Evolutionary conservation across 2,797 vertebrate genomes (phyloP).

Genomic region (Okamejei kenojei): DNA sequence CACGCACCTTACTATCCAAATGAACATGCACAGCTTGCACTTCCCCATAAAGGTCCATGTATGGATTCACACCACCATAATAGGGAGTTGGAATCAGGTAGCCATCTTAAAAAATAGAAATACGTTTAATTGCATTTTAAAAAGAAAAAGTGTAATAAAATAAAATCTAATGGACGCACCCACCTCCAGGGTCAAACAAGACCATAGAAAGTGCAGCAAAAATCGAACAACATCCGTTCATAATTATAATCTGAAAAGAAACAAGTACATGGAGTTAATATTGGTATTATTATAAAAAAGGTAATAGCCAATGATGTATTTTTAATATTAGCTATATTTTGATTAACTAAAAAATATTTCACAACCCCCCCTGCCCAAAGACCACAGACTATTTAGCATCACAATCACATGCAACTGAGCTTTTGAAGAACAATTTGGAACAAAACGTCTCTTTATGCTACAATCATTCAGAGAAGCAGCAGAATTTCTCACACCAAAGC

Average conservation of each 20-base stretch:
- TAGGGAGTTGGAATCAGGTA: slow-evolving; percentile 47
- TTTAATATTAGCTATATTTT: background rate
- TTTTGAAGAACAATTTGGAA: background rate
- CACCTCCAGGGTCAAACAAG: slow-evolving; percentile 47
- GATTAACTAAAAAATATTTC: background rate
- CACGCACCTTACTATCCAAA: slow-evolving; percentile 43
- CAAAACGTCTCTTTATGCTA: background rate
- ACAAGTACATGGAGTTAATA: background rate
- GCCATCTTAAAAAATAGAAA: slow-evolving; percentile 40
- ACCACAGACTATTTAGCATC: no score
- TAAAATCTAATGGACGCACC: slow-evolving; percentile 38
- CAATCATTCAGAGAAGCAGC: background rate
- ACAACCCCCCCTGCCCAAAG: background rate
- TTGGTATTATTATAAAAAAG: background rate
- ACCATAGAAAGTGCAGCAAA: slow-evolving; percentile 46
- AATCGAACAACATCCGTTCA: slow-evolving; percentile 45
- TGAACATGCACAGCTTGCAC: slow-evolving; percentile 42
- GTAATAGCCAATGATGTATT: background rate
- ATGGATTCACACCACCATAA: slow-evolving; percentile 40
- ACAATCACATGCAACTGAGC: background rate
- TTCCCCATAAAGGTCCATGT: slow-evolving; percentile 27
- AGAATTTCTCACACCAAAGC: background rate
- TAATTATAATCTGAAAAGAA: slow-evolving; percentile 45
- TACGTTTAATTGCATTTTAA: background rate
- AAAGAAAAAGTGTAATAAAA: background rate